Conservation (phyloP, 2,888 invertebrate genomes). For the Lasiommata megera region DNA sequence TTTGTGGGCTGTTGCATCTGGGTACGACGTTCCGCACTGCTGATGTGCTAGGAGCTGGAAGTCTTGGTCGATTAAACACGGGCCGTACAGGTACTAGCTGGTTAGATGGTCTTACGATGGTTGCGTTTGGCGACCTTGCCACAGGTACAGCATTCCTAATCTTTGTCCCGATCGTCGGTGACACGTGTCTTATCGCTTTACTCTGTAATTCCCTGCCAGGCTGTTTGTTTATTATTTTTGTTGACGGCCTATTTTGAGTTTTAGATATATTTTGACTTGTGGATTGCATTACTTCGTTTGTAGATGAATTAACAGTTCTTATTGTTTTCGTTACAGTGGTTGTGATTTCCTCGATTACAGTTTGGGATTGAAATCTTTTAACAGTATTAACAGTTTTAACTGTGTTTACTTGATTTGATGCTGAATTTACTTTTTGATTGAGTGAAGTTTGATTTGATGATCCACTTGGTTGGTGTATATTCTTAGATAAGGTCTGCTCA, state of each 20-base stretch:
- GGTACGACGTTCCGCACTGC: conserved; percentile 39
- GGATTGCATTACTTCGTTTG: conserved; percentile 60
- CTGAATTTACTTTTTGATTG: conserved; percentile 44
- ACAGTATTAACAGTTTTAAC: conserved; percentile 66
- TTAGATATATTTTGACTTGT: conserved; percentile 41
- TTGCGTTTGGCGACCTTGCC: conserved; percentile 37
- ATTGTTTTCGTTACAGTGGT: conserved; percentile 76
- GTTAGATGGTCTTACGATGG: conserved; percentile 42
- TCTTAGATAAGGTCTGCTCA: conserved; percentile 32
- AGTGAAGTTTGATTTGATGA: conserved; percentile 38
- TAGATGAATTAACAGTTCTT: conserved; percentile 66
- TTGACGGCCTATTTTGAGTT: conserved; percentile 43
- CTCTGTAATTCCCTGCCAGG: conserved; percentile 50
- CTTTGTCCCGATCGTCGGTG: conserved; percentile 46
- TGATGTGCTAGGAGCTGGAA: conserved; percentile 47
- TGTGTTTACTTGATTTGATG: conserved; percentile 55
- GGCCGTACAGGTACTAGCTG: conserved; percentile 51
- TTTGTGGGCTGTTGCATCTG: conserved; percentile 33
- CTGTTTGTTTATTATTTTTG: conserved; percentile 46
- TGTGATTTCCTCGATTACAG: conserved; percentile 72
- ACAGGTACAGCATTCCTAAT: conserved; percentile 42
- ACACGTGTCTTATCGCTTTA: conserved; percentile 49
- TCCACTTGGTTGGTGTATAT: conserved; percentile 30
- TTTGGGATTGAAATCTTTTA: conserved; percentile 68
- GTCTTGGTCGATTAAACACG: conserved; percentile 40